Conservation (phyloP, 1,140 invertebrate genomes). For the Lineus longissimus region DNA sequence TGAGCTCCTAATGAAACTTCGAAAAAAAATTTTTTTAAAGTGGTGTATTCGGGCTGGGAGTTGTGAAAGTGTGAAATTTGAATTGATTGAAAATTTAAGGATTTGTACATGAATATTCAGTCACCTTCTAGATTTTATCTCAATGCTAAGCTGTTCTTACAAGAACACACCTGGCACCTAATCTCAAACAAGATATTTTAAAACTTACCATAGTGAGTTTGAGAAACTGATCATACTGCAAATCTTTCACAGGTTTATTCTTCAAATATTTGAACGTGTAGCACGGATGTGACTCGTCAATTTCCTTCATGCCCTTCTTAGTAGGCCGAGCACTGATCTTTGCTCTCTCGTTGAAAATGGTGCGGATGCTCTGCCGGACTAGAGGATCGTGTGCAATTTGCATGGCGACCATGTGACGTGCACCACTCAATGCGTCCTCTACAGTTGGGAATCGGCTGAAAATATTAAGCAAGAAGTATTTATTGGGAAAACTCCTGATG, state of each 20-base stretch:
- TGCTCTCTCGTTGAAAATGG: conserved; percentile 87
- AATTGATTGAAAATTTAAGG: too few relatives aligned
- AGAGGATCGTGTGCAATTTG: conserved; percentile 89
- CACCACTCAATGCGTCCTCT: conserved; percentile 65
- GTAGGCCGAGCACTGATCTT: conserved; percentile 80
- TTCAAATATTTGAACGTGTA: conserved; percentile 87
- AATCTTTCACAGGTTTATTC: conserved; percentile 88
- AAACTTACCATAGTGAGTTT: conserved; percentile 33
- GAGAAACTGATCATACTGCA: conserved; percentile 86
- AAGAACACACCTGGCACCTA: too few relatives aligned
- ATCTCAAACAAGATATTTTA: neutral
- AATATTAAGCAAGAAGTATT: conserved; percentile 7
- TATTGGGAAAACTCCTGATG: neutral
- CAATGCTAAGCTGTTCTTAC: too few relatives aligned
- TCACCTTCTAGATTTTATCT: too few relatives aligned
- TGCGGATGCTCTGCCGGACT: conserved; percentile 78
- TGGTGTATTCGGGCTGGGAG: too few relatives aligned
- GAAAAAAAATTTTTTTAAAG: too few relatives aligned
- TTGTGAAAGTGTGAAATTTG: too few relatives aligned
- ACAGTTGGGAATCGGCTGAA: conserved; percentile 48
- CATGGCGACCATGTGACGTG: conserved; percentile 88
- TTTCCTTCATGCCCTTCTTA: conserved; percentile 82
- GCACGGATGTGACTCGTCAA: conserved; percentile 80
- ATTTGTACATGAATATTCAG: too few relatives aligned
- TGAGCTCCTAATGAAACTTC: too few relatives aligned